These are phyloP conservation scores for Arctia plantaginis DNA, from an alignment of 2,888 invertebrate species.

Conservation along the genomic window DNA sequence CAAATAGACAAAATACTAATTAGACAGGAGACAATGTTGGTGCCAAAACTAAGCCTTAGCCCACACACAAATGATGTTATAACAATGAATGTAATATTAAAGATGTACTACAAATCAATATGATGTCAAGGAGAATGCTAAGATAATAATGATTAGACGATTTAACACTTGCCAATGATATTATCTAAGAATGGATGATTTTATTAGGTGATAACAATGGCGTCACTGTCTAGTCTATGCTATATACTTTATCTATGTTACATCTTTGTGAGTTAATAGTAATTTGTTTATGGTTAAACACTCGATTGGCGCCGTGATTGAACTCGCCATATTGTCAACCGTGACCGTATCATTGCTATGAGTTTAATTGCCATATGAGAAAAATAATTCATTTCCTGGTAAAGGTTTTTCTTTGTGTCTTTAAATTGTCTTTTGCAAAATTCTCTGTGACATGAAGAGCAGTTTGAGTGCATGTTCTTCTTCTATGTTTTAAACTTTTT, in stretches of 20 bases:
- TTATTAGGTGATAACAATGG: conserved; percentile 11
- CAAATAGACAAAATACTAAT: neutral
- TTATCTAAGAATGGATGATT: conserved; percentile 12
- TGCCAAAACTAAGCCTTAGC: neutral
- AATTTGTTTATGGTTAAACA: neutral
- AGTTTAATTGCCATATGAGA: neutral
- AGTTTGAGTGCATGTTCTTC: neutral
- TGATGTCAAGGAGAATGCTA: neutral
- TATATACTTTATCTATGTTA: neutral
- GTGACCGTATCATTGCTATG: neutral
- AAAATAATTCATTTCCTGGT: too few species aligned
- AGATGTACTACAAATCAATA: conserved; percentile 7
- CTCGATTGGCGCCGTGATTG: neutral
- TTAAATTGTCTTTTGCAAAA: neutral
- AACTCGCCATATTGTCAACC: neutral
- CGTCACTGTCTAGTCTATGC: conserved; percentile 4
- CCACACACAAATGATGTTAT: conserved; percentile 2
- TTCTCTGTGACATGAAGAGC: neutral
- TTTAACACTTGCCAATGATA: conserved; percentile 10
- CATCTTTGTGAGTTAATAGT: neutral
- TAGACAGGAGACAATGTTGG: conserved; percentile 1
- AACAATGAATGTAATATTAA: conserved; percentile 8
- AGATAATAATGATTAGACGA: conserved; percentile 3
- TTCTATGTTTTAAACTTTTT: neutral
- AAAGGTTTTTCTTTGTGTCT: neutral